Evolutionary conservation across 2,113 vertebrate genomes (phyloP).

Genomic region (Mastomys coucha): DNA sequence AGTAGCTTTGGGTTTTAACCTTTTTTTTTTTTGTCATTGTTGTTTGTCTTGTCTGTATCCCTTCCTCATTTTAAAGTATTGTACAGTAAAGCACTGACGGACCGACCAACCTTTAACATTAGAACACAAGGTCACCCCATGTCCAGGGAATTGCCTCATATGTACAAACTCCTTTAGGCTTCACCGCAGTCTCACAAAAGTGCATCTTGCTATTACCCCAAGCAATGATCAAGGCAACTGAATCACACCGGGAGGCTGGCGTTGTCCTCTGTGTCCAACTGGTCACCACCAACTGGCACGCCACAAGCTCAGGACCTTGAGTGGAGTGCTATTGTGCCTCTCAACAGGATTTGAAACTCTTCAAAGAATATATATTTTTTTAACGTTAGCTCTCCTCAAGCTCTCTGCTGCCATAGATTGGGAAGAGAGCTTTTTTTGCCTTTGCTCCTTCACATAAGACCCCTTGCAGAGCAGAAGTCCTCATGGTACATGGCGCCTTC

Average conservation of each 20-base stretch:
- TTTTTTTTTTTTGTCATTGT: background rate
- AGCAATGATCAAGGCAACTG: background rate
- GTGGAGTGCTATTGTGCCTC: background rate
- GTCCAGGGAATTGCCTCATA: background rate
- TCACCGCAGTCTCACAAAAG: background rate
- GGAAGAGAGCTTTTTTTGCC: background rate
- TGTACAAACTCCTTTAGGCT: background rate
- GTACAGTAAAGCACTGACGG: background rate
- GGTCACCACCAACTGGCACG: background rate
- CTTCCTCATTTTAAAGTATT: background rate
- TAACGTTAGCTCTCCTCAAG: conserved; percentile 32
- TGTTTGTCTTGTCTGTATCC: background rate
- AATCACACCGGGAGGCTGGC: background rate
- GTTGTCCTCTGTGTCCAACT: background rate
- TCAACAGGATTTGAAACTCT: background rate
- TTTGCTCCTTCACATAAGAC: background rate
- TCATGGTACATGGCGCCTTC: background rate
- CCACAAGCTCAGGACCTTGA: background rate
- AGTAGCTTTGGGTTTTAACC: background rate
- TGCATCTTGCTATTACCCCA: background rate
- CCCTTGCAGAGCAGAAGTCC: background rate
- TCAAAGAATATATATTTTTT: conserved; percentile 30
- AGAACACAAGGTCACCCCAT: background rate
- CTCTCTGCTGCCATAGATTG: conserved; percentile 2
- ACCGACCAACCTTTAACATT: background rate